phyloP scores from a whole-genome alignment of 2,113 vertebrate species.

The Cervus canadensis region DNA sequence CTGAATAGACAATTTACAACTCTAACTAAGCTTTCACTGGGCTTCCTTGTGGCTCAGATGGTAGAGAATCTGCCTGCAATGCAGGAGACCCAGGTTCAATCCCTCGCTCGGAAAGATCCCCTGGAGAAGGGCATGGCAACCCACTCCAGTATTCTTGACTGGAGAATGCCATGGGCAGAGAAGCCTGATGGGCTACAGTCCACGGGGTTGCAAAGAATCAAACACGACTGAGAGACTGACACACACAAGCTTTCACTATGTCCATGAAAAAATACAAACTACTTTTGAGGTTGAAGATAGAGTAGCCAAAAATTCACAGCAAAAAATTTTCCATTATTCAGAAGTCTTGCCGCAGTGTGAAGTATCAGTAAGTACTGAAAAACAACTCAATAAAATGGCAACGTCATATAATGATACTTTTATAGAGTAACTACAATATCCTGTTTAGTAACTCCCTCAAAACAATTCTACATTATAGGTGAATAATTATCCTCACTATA shows the following conservation, averaged over 20 bases:
- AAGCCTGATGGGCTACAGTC: too few relatives aligned
- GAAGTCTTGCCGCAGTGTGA: background rate
- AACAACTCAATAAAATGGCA: background rate
- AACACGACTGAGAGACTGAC: too few relatives aligned
- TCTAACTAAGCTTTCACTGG: background rate
- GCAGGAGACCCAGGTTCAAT: too few relatives aligned
- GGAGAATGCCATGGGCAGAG: too few relatives aligned
- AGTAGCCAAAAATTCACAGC: background rate
- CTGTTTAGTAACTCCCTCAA: background rate
- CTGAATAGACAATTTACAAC: background rate
- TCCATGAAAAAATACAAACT: slow-evolving; percentile 4
- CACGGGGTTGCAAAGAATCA: too few relatives aligned
- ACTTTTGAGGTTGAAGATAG: background rate
- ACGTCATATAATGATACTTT: background rate
- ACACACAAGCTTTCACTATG: background rate
- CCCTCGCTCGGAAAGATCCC: too few relatives aligned
- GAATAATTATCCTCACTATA: background rate
- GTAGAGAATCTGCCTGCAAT: too few relatives aligned
- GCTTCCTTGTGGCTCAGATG: too few relatives aligned
- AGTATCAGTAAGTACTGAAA: background rate
- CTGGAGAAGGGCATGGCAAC: too few relatives aligned
- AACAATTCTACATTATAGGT: background rate
- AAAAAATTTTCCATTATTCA: background rate
- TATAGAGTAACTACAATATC: background rate
- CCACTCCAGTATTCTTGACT: too few relatives aligned